Conservation (phyloP, 2,113 vertebrate species). For the Scortum barcoo region DNA sequence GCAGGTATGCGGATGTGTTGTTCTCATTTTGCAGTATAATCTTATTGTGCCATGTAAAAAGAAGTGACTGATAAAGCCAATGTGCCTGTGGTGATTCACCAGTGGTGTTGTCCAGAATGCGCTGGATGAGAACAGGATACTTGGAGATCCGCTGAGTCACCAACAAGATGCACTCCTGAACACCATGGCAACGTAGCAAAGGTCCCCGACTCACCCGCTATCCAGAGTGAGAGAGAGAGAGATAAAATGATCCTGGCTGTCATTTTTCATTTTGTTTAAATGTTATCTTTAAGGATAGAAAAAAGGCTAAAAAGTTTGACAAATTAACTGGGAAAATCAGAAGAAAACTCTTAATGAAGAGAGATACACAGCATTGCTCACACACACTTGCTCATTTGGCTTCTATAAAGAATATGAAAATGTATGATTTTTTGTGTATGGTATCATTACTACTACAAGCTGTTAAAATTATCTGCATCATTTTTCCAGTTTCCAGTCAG, state of each 20-base stretch:
- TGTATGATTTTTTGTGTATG: not conserved
- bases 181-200: conserved; percentile 90
- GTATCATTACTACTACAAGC: not conserved
- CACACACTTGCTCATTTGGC: not conserved
- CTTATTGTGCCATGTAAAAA: not conserved
- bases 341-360: not conserved
- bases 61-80: not conserved
- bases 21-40: not conserved
- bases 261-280: conserved; percentile 3
- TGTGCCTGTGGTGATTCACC: conserved; percentile 78
- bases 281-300: not conserved
- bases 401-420: not conserved
- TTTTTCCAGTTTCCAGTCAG: too few relatives aligned
- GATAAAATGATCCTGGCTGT: not conserved
- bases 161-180: conserved; percentile 94
- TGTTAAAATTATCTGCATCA: not conserved
- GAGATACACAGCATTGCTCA: too few relatives aligned
- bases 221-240: conserved; percentile 10
- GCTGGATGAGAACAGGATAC: conserved; percentile 92
- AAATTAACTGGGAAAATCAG: not conserved
- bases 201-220: conserved; percentile 88
- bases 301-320: not conserved
- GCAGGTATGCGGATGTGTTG: accelerated
- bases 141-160: conserved; percentile 96
- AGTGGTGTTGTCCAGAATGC: conserved; percentile 91